Conservation (phyloP, 1,140 invertebrate species). For the Pseudomyrmex dendroicus region DNA sequence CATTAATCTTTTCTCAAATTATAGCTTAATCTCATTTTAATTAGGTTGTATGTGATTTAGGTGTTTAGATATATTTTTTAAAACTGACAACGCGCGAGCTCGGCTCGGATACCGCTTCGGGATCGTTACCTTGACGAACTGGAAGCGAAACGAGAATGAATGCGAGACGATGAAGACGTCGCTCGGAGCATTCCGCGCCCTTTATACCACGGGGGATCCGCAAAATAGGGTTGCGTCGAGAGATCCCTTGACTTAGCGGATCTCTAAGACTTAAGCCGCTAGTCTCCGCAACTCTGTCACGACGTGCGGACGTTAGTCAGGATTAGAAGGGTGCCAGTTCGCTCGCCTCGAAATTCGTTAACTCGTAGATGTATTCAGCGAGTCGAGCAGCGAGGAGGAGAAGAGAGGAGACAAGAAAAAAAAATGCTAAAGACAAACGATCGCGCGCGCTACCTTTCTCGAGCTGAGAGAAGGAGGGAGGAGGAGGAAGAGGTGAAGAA, state of each 20-base stretch:
- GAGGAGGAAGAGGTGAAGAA: background rate
- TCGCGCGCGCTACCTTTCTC: slow-evolving; percentile 35
- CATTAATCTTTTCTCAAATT: slow-evolving; percentile 17
- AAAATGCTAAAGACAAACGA: slow-evolving; percentile 17
- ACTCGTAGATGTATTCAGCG: slow-evolving; percentile 59
- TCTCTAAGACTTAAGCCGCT: slow-evolving; percentile 57
- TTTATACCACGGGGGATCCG: slow-evolving; percentile 41
- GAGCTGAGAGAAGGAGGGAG: slow-evolving; percentile 3
- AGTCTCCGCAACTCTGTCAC: slow-evolving; percentile 26
- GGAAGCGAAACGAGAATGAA: slow-evolving; percentile 35
- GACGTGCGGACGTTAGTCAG: slow-evolving; percentile 70
- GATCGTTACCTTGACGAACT: slow-evolving; percentile 59
- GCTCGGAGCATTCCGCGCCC: slow-evolving; percentile 10
- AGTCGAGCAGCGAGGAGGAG: background rate
- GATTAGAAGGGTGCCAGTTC: slow-evolving; percentile 71
- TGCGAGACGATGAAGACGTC: slow-evolving; percentile 47
- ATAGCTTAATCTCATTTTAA: no score
- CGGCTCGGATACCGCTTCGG: no score
- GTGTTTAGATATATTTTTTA: no score
- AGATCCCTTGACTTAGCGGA: slow-evolving; percentile 13
- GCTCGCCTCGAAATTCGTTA: slow-evolving; percentile 68
- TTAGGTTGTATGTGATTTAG: no score
- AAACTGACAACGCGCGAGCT: no score
- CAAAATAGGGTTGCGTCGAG: slow-evolving; percentile 26
- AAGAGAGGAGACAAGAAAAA: background rate